These are phyloP conservation scores for Kryptolebias marmoratus DNA, from an alignment of 2,113 vertebrate genomes.

Conservation along the genomic window DNA sequence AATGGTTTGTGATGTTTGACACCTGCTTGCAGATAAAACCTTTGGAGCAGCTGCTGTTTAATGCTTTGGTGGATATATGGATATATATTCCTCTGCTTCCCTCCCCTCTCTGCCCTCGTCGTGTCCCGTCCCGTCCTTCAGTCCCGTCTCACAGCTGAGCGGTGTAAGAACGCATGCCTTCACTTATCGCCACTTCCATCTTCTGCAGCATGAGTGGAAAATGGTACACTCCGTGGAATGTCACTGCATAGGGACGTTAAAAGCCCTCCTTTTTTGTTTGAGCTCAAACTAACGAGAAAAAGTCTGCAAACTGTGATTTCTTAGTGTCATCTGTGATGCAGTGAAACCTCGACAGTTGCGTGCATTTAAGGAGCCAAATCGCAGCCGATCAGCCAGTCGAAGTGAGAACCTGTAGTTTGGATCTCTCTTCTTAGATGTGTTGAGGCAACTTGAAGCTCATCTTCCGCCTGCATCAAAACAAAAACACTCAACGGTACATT, in stretches of 20 bases:
- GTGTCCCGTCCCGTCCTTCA: neutral
- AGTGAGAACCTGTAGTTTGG: constrained; percentile 5
- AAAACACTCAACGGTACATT: neutral
- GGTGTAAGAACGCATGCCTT: neutral
- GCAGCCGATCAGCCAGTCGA: constrained; percentile 45
- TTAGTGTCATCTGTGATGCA: neutral
- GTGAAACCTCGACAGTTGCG: neutral
- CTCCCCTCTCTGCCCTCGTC: no score
- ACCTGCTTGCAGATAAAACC: constrained; percentile 54
- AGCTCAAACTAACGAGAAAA: no score
- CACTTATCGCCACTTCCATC: constrained; percentile 1
- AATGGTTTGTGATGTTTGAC: constrained; percentile 56
- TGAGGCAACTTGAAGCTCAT: neutral
- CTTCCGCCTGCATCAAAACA: constrained; percentile 1
- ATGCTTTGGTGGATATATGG: neutral
- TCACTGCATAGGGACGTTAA: neutral
- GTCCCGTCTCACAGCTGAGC: constrained; percentile 5
- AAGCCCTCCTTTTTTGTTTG: no score
- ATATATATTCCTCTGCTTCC: neutral
- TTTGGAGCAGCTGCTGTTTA: constrained; percentile 39
- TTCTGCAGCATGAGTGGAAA: neutral
- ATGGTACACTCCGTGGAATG: neutral
- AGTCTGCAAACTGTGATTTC: neutral
- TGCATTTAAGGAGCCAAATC: constrained; percentile 19
- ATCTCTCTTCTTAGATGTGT: neutral